A percentile compares a stretch with the other conserved stretches of the same genome.
These are phyloP conservation scores for Chironomus striatipennis DNA, from an alignment of 1,140 invertebrate species.

Conservation along the genomic window DNA sequence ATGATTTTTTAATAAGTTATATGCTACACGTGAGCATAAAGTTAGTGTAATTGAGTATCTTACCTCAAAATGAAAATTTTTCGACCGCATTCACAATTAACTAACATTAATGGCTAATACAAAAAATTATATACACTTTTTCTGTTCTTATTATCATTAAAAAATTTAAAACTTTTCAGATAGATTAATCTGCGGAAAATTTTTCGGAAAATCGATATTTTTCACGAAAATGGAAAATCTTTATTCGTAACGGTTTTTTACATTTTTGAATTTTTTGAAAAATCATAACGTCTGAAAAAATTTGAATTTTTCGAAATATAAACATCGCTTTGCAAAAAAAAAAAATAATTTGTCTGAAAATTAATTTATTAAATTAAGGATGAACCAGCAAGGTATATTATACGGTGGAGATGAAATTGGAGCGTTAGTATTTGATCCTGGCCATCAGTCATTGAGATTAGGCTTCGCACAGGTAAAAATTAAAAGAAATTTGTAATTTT, in stretches of 20 bases:
- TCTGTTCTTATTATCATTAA: no score
- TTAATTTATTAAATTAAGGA: constrained; percentile 24
- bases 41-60: constrained; percentile 29
- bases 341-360: no score
- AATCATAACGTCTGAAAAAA: neutral
- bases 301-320: neutral
- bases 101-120: constrained; percentile 19
- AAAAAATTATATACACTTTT: neutral
- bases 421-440: constrained; percentile 93
- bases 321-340: neutral
- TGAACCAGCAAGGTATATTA: constrained; percentile 54
- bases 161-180: no score
- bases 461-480: constrained; percentile 36
- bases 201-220: no score
- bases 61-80: constrained; percentile 65
- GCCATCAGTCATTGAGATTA: constrained; percentile 68
- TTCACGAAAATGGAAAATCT: no score
- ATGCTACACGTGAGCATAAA: no score
- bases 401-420: constrained; percentile 95
- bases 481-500: no score
- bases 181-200: no score
- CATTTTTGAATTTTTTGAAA: no score
- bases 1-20: no score
- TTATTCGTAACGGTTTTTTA: no score
- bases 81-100: constrained; percentile 60